Conservation (phyloP, 1,140 invertebrate species). For the Nasonia longicornis region DNA sequence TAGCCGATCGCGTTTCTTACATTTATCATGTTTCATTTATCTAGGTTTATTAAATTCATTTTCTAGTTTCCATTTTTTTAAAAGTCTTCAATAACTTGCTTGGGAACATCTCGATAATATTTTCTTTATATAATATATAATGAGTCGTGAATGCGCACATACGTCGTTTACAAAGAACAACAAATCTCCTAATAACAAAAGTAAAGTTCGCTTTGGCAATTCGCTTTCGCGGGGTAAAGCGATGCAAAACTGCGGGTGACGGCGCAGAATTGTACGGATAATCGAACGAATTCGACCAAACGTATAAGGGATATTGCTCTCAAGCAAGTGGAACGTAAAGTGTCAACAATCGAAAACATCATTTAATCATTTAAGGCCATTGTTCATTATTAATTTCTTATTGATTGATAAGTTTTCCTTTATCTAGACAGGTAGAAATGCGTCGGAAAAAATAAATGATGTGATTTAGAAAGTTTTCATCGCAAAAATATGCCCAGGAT, state of each 20-base stretch:
- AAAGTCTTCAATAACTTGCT: slow-evolving; percentile 13
- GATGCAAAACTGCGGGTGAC: slow-evolving; percentile 59
- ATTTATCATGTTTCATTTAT: slow-evolving; percentile 29
- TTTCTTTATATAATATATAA: not conserved
- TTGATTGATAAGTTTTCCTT: not conserved
- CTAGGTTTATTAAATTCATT: slow-evolving; percentile 44
- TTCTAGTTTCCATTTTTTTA: not conserved
- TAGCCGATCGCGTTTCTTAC: slow-evolving; percentile 46
- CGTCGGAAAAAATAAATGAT: slow-evolving; percentile 20
- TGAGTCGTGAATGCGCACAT: not conserved
- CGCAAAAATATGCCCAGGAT: slow-evolving; percentile 29
- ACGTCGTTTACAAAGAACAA: slow-evolving; percentile 31
- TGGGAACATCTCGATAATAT: slow-evolving; percentile 23
- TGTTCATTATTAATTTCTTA: slow-evolving; percentile 28
- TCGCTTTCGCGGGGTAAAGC: slow-evolving; percentile 65
- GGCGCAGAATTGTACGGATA: slow-evolving; percentile 30
- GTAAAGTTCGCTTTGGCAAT: slow-evolving; percentile 61
- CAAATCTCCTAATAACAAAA: slow-evolving; percentile 34
- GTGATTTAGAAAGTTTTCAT: slow-evolving; percentile 22
- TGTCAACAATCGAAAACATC: slow-evolving; percentile 28
- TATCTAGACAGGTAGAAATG: slow-evolving; percentile 30
- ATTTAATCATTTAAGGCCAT: slow-evolving; percentile 32
- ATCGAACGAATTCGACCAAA: slow-evolving; percentile 35
- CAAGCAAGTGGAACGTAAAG: slow-evolving; percentile 35
- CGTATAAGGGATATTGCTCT: slow-evolving; percentile 45